phyloP scores from a whole-genome alignment of 2,113 vertebrate genomes.

The Xenus cinereus region DNA sequence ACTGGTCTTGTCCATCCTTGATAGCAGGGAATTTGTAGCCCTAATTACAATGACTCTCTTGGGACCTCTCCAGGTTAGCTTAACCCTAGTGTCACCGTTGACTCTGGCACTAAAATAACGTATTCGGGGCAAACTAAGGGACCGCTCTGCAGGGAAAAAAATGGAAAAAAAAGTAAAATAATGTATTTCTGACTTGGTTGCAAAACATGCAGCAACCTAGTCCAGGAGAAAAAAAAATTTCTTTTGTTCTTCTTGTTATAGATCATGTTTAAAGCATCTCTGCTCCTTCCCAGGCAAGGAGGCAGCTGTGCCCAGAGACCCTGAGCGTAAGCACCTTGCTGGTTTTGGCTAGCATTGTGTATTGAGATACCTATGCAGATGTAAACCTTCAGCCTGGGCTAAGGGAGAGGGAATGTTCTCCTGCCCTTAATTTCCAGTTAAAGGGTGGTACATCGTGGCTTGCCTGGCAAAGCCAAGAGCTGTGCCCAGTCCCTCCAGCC shows the following conservation, averaged over 20 bases:
- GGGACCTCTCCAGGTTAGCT: fast-evolving
- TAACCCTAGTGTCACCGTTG: not conserved
- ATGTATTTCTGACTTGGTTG: not conserved
- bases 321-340: fast-evolving
- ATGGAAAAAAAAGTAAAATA: not conserved
- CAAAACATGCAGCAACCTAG: not conserved
- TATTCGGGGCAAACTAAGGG: not conserved
- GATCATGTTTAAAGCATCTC: not conserved
- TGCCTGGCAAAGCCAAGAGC: not conserved
- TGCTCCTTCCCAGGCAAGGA: not conserved
- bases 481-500: not conserved
- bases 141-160: not conserved
- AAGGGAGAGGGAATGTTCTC: not conserved
- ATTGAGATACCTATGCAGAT: too few relatives aligned
- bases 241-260: not conserved
- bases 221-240: not conserved
- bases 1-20: not conserved
- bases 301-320: not conserved
- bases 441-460: fast-evolving
- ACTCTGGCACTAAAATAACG: fast-evolving
- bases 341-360: fast-evolving
- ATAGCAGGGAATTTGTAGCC: not conserved
- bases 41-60: not conserved
- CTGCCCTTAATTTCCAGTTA: not conserved
- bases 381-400: too few relatives aligned